Evolutionary conservation across 2,888 invertebrate species (phyloP).

Genomic region (Therioaphis trifolii): DNA sequence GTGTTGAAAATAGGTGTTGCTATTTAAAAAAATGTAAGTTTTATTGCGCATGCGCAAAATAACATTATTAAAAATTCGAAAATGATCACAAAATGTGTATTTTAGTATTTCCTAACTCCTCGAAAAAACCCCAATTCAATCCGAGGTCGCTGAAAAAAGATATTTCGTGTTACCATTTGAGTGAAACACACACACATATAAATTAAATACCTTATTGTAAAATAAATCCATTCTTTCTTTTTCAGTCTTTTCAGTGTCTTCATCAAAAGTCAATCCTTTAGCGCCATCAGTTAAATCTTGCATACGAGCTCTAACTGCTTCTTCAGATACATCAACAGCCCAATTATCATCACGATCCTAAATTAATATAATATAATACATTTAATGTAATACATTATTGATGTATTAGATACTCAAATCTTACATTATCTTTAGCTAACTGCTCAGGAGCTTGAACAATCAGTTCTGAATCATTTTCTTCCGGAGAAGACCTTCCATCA

Average conservation of each 20-base stretch:
- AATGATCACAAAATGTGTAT: too few species aligned
- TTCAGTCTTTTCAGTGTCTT: slow-evolving; percentile 95
- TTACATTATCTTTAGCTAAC: slow-evolving; percentile 67
- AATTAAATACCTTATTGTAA: slow-evolving; percentile 77
- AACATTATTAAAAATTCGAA: too few species aligned
- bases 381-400: too few species aligned
- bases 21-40: too few species aligned
- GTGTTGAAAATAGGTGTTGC: too few species aligned
- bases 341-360: slow-evolving; percentile 85
- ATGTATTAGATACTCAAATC: too few species aligned
- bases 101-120: too few species aligned
- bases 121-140: too few species aligned
- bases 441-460: slow-evolving; percentile 72
- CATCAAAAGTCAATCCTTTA: slow-evolving; percentile 92
- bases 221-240: slow-evolving; percentile 96
- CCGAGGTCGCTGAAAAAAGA: too few species aligned
- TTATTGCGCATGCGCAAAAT: too few species aligned
- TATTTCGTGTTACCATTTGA: too few species aligned
- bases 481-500: slow-evolving; percentile 71
- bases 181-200: too few species aligned
- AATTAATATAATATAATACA: slow-evolving; percentile 40
- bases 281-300: slow-evolving; percentile 93
- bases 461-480: slow-evolving; percentile 70
- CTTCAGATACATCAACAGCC: slow-evolving; percentile 94
- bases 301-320: slow-evolving; percentile 90